Evolutionary conservation across 2,888 invertebrate genomes (phyloP).

Genomic region (Trichopoda pennipes): DNA sequence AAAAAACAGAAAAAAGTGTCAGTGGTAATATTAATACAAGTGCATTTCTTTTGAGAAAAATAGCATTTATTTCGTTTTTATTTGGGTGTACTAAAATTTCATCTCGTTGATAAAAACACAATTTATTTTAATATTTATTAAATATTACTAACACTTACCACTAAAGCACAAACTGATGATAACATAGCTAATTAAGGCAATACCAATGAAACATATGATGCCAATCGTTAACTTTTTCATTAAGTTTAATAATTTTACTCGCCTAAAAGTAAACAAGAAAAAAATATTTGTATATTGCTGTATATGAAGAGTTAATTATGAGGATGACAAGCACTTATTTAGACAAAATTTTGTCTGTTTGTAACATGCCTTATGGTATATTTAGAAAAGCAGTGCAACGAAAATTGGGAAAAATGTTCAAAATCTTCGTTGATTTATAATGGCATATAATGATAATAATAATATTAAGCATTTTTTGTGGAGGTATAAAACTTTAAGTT

Average conservation of each 20-base stretch:
- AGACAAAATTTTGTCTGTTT: too few species aligned
- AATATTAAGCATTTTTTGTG: too few species aligned
- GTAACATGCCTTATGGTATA: too few species aligned
- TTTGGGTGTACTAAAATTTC: background rate
- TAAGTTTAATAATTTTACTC: conserved; percentile 77
- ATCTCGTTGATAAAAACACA: background rate
- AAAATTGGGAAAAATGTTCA: too few species aligned
- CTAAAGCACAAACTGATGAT: conserved; percentile 79
- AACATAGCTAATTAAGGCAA: conserved; percentile 78
- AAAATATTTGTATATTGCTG: background rate
- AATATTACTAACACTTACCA: conserved; percentile 74
- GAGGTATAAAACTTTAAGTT: too few species aligned
- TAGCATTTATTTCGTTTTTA: conserved; percentile 18
- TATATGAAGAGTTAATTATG: too few species aligned
- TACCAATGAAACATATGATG: conserved; percentile 78
- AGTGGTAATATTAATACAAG: conserved; percentile 52
- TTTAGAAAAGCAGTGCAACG: too few species aligned
- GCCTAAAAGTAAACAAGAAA: conserved; percentile 72
- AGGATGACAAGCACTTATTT: too few species aligned
- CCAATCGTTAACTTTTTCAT: conserved; percentile 79
- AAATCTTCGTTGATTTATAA: too few species aligned
- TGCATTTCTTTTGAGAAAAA: conserved; percentile 56
- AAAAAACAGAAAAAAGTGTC: conserved; percentile 60
- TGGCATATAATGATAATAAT: too few species aligned
- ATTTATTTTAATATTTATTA: background rate